These are phyloP conservation scores for Catotricha subobsoleta DNA, from an alignment of 2,888 invertebrate genomes.

Conservation along the genomic window DNA sequence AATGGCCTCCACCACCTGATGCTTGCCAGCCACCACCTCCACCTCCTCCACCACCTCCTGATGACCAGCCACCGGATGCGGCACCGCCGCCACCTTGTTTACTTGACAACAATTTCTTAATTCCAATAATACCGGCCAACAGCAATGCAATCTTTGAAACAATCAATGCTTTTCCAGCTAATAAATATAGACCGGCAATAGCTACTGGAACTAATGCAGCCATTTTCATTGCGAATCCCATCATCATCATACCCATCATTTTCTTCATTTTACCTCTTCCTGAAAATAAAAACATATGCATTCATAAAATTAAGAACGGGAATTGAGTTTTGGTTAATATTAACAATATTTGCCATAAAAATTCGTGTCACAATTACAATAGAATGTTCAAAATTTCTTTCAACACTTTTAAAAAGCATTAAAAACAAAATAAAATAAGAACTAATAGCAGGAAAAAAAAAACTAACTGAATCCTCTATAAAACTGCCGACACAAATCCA, in stretches of 20 bases:
- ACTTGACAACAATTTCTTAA: constrained; percentile 60
- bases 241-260: constrained; percentile 84
- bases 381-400: no score
- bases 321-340: no score
- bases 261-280: constrained; percentile 76
- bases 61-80: constrained; percentile 27
- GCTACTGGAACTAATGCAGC: constrained; percentile 62
- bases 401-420: no score
- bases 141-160: constrained; percentile 58
- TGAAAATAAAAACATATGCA: constrained; percentile 21
- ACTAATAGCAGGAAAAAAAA: no score
- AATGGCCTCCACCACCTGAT: constrained; percentile 11
- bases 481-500: no score
- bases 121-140: constrained; percentile 59
- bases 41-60: constrained; percentile 31
- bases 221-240: constrained; percentile 72
- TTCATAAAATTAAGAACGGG: no score
- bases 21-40: constrained; percentile 41
- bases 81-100: constrained; percentile 41
- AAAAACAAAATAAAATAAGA: no score
- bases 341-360: no score
- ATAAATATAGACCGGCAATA: constrained; percentile 59
- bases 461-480: no score
- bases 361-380: no score
- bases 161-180: constrained; percentile 75